Percentiles rank a stretch among this genome's conserved stretches.
These are phyloP conservation scores for Dicrurus megarhynchus DNA, from an alignment of 2,113 vertebrate species.

Conservation along the genomic window DNA sequence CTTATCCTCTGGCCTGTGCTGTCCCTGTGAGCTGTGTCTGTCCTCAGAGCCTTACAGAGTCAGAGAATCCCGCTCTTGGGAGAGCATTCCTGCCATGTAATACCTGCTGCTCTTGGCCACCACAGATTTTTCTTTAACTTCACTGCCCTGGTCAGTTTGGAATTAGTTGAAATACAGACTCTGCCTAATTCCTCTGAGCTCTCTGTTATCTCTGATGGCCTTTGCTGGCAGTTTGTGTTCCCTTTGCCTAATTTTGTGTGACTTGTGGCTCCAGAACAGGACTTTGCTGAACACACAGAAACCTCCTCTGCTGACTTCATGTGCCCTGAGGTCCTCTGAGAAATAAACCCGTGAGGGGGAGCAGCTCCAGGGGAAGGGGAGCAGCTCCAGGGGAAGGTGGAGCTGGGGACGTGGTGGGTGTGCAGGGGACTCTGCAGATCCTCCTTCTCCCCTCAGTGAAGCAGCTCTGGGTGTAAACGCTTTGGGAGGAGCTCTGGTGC, in stretches of 20 bases:
- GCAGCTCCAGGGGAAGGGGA: neutral
- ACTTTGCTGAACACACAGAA: neutral
- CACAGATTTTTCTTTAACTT: neutral
- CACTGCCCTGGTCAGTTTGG: neutral
- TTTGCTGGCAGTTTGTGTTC: neutral
- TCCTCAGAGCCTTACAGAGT: neutral
- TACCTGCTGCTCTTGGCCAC: neutral
- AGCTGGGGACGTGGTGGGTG: rapidly evolving
- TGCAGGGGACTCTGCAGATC: neutral
- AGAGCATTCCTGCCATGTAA: neutral
- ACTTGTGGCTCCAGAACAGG: neutral
- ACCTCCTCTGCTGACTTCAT: neutral
- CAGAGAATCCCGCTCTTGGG: neutral
- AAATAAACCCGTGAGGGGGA: neutral
- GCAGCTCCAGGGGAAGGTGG: neutral
- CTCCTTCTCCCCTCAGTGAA: too few relatives aligned
- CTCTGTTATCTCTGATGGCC: neutral
- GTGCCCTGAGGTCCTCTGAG: neutral
- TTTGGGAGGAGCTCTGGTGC: neutral
- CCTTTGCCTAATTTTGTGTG: neutral
- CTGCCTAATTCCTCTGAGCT: neutral
- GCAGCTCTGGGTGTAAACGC: rapidly evolving
- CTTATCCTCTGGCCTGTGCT: neutral
- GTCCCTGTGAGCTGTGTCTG: neutral
- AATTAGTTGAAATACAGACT: neutral